Evolutionary conservation across 1,140 invertebrate genomes (phyloP).

Genomic region (Copidosoma floridanum): DNA sequence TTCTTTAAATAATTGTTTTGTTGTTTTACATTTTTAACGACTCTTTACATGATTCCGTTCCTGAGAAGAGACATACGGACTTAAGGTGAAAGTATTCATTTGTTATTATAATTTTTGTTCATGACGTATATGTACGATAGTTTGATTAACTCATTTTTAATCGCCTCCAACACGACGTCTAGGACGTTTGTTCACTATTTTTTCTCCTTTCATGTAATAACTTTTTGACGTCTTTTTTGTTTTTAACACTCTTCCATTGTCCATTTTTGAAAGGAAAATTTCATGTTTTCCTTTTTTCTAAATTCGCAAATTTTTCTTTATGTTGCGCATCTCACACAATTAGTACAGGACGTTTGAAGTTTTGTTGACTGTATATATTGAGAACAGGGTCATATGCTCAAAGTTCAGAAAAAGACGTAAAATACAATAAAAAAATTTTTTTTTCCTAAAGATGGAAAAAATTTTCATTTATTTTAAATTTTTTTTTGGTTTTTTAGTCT

Average conservation of each 20-base stretch:
- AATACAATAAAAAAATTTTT: no score
- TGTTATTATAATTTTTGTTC: no score
- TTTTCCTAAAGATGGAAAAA: background rate
- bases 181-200: conserved; percentile 7
- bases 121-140: no score
- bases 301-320: background rate
- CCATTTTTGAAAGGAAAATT: background rate
- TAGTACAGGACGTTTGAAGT: conserved; percentile 11
- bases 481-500: background rate
- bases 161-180: background rate
- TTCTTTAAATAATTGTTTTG: conserved; percentile 1
- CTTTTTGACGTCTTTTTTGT: background rate
- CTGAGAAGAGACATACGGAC: conserved; percentile 13
- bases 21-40: conserved; percentile 1
- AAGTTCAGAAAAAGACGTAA: no score
- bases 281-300: no score
- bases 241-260: background rate
- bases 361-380: background rate
- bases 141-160: conserved; percentile 15
- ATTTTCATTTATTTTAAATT: no score
- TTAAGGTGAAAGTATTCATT: background rate
- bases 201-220: background rate
- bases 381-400: no score
- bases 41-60: background rate
- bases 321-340: no score